Conservation (phyloP, 2,888 invertebrate species). For the Cerastoderma edule region DNA sequence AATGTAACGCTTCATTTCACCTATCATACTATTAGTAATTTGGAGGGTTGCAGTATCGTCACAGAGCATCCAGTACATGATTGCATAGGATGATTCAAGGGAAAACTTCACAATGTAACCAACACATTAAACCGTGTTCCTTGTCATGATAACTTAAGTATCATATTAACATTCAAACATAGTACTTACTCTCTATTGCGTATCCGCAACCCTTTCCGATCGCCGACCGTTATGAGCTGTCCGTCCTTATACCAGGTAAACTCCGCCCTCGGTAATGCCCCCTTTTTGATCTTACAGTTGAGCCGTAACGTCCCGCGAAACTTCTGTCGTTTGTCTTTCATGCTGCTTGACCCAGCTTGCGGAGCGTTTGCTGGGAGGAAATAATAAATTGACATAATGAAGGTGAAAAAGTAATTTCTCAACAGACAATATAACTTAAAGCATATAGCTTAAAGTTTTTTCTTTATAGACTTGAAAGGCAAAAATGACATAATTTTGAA, state of each 20-base stretch:
- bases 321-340: constrained; percentile 38
- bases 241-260: constrained; percentile 57
- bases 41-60: too few relatives aligned
- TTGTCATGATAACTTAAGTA: not conserved
- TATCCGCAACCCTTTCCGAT: constrained; percentile 34
- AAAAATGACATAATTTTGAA: too few relatives aligned
- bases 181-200: constrained; percentile 44
- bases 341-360: constrained; percentile 9
- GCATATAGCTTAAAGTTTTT: too few relatives aligned
- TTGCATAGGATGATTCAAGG: too few relatives aligned
- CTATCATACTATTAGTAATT: too few relatives aligned
- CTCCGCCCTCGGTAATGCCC: constrained; percentile 25
- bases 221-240: constrained; percentile 33
- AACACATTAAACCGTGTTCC: too few relatives aligned
- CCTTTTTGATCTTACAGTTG: constrained; percentile 46
- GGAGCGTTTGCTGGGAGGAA: constrained; percentile 36
- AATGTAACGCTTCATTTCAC: too few relatives aligned
- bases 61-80: too few relatives aligned
- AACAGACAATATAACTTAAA: too few relatives aligned
- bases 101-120: too few relatives aligned
- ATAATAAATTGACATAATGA: not conserved
- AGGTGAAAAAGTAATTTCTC: too few relatives aligned
- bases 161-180: not conserved
- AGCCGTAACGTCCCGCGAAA: constrained; percentile 43
- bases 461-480: too few relatives aligned